Evolutionary conservation across 2,888 invertebrate genomes (phyloP).

Genomic region (Parnassius orleans): DNA sequence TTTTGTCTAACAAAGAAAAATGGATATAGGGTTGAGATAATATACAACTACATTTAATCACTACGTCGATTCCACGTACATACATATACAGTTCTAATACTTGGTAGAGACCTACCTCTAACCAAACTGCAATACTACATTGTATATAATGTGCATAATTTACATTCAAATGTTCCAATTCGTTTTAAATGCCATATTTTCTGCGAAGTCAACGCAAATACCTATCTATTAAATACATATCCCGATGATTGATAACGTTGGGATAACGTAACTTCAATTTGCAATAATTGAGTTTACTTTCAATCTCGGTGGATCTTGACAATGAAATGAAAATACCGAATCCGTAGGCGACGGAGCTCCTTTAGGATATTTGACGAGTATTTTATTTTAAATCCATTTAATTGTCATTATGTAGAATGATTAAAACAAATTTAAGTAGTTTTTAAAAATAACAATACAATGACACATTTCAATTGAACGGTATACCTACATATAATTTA

Average conservation of each 20-base stretch:
- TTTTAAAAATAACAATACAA: no score
- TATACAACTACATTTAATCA: background rate
- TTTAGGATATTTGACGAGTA: slow-evolving; percentile 38
- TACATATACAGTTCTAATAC: no score
- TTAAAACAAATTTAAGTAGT: no score
- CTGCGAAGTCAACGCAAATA: background rate
- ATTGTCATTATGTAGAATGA: no score
- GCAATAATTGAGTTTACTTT: slow-evolving; percentile 29
- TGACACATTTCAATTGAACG: no score
- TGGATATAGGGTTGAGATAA: background rate
- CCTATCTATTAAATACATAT: background rate
- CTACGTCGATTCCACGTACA: background rate
- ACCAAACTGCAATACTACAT: no score
- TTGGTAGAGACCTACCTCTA: no score
- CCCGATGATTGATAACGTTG: slow-evolving; percentile 14
- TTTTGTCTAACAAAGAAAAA: background rate
- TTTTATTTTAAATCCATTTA: no score
- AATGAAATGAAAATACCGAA: slow-evolving; percentile 45
- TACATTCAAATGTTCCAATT: no score
- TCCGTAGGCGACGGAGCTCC: slow-evolving; percentile 33
- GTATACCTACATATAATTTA: no score
- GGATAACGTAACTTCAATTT: slow-evolving; percentile 6
- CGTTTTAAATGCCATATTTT: background rate
- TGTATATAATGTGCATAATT: no score
- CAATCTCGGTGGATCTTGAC: slow-evolving; percentile 39